Base-by-base conservation (phyloP, 2,888 invertebrate species). In the Blastobasis lacticolella region DNA sequence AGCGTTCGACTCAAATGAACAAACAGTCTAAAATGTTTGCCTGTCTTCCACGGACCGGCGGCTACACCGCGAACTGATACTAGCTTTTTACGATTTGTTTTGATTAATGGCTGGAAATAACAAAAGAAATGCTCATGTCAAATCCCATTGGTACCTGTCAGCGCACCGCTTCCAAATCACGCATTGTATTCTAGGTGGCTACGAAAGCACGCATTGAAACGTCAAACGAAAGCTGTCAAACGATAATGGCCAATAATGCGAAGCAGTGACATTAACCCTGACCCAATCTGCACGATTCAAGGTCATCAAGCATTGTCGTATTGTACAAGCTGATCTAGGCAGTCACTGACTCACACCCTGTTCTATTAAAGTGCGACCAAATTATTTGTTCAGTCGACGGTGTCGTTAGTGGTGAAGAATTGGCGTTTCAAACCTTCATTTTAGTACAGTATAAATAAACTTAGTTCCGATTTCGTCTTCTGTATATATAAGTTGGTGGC, bases 211-310 rank as follows among this genome's bases (percentile, higher is more conserved):
- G 23, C 23, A 57, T 49, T 56, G 53, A 53, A 55, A 63, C 54
- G 52, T 60, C 58, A 58, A 58, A 50, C 63, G 66, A 67, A 58
- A 69, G 64, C 75, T 81, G 80, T 78, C 82, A 78, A 69, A 74
- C 58, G 58, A 69, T 77, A 79, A 71, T 70, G 62, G 64, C 53
- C 57, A 63, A 64, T 64, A 70, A 67, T 64, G 65, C 66, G 67
- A 52, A 52, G 49, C 52, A 36, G 52, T 46, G 50, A 45, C 37
- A 56, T 23, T 23, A 23, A 56, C 81, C 78, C 74, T 80, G 78
- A 80, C 81, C 71, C 42, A 55, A 54, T 56, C 57, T 62, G 61
- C 60, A 61, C 61, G 55, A 58, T 49, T 48, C 56, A 56, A 63
- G 60, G 60, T 59, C 58, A 55, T 23, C 50, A 42, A 23, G 48